Base-by-base conservation (phyloP, 2,113 vertebrate species). In the Alligator sinensis region DNA sequence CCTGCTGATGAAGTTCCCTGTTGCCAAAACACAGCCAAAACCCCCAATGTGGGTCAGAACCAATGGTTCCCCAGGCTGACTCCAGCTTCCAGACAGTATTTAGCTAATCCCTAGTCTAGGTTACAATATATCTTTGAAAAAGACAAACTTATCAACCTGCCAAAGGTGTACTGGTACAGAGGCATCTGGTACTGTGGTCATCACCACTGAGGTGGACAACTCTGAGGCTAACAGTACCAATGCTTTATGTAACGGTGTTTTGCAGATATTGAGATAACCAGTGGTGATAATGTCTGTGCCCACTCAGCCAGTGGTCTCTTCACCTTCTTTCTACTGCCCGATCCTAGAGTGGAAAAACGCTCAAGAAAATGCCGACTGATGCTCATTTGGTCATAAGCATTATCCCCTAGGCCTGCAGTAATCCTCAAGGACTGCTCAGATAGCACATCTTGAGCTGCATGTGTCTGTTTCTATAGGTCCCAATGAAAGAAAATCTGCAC, bases 321-420 rank as follows among this genome's bases (percentile, higher is more conserved):
- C 14, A 5, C 11, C 6, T 11, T 62, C 10, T 17, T 15, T 54
- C 75, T 18, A 14, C 55, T 54, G 27, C 11, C 16, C 28, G 57
- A 57, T 25, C 10, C 77, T 1, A 0, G 0, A 0, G 58, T 8
- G 62, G 72, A 82, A 10, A n/a, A 0, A 4, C 4, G 47, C 64
- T 28, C 54, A 28, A 54, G 30, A 64, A 59, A 58, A 82, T 1
- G 2, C 30, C 11, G 47, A 59, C 11, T 2, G 9, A 75, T 25
- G 18, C 80, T 11, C 25, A 28, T 66, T 30, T 21, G 3, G 21
- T 4, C 34, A 66, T 68, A 70, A 58, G n/a, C 38, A 4, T 30
- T 14, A 30, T 47, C n/a, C 79, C 62, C 21, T 47, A 81, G 25
- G 47, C 47, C 25, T 85, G 57, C 47, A 47, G 62, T 13, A 25